Base-by-base conservation (phyloP, 2,113 vertebrate genomes). In the Semnopithecus entellus region DNA sequence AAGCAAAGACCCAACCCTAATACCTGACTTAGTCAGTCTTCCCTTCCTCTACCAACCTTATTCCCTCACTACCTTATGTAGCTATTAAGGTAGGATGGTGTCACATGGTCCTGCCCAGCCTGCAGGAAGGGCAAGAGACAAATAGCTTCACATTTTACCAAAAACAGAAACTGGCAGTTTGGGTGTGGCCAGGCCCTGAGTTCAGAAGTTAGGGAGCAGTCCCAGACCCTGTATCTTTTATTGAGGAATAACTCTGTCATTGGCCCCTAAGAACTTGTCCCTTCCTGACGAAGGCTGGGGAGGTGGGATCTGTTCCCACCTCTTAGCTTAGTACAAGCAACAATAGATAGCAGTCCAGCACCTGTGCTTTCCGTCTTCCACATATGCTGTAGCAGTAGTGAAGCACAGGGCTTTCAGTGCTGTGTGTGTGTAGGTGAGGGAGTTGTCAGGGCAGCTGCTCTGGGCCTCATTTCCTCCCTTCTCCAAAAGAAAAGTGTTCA, bases 1-100 rank as follows among this genome's bases (percentile, higher is more conserved):
- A 40, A 59, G 52, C 57, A 43, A 70, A 81, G 84, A 82, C 20
- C 48, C 64, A 59, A 94, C 79, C 96, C 88, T 97, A 95, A 40
- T 8, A 17, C 30, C 64, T 73, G n/a, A 52, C n/a, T 95, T 64
- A 32, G 52, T 38, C 66, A 45, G 22, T 2, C 40, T 25, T 40
- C 40, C 48, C 2, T 50, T 9, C 2, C 6, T 25, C 72, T 13
- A 11, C 38, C 72, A 35, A 23, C 43, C 66, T 64, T n/a, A 35
- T 52, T n/a, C 73, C 52, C 52, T 73, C 40, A n/a, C 20, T 52
- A 52, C 79, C 55, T 43, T 10, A 64, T n/a, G 64, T 48, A n/a
- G 40, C 27, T 64, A 16, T 66, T 52, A 38, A 57, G 45, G 7
- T 38, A 66, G 81, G 22, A 8, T 45, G 16, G 55, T 14, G 1